Evolutionary conservation across 2,888 invertebrate species (phyloP), one percentile per base, ranked within the genome.

Genomic region (Sphinx pinastri): DNA sequence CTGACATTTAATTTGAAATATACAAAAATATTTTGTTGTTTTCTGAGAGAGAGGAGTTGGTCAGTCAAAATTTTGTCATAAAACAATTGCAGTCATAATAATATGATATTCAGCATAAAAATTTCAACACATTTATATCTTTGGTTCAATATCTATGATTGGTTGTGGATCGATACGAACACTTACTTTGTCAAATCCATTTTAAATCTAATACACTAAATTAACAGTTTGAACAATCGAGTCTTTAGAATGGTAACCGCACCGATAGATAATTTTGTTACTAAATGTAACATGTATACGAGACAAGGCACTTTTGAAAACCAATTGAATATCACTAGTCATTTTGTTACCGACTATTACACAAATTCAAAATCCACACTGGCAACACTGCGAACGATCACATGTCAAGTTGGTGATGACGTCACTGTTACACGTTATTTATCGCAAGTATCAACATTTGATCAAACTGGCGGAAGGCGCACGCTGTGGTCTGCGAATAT

Each of bases 121-220:
- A 81, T 81, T 88, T 90, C 92, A 91, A 91, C 90, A 87, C 90
- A 90, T 92, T 91, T 91, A 92, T 91, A 92, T 93, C 93, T 93
- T 93, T 93, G 93, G 93, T 91, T 88, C 88, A 84, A 88, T 90
- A 92, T 90, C 91, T 92, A 91, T 88, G 89, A 88, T 88, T 84
- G 86, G 87, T 88, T 89, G 91, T 88, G 86, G 86, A 87, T 86
- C 85, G 86, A 86, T 84, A 81, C 81, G 84, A 87, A 87, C 85
- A 86, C 82, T 77, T 79, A 71, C 54, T 68, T 51, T 57, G 55
- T 55, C 49, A 66, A 71, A 54, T 70, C 67, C 38, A 67, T 67
- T 60, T 75, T 72, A 68, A 68, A 67, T 67, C 45, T 75, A 69
- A 72, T 73, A 47, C 31, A 67, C 63, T 71, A 70, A 73, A 75